Evolutionary conservation across 2,113 vertebrate species (phyloP).

Genomic region (Geococcyx californianus): DNA sequence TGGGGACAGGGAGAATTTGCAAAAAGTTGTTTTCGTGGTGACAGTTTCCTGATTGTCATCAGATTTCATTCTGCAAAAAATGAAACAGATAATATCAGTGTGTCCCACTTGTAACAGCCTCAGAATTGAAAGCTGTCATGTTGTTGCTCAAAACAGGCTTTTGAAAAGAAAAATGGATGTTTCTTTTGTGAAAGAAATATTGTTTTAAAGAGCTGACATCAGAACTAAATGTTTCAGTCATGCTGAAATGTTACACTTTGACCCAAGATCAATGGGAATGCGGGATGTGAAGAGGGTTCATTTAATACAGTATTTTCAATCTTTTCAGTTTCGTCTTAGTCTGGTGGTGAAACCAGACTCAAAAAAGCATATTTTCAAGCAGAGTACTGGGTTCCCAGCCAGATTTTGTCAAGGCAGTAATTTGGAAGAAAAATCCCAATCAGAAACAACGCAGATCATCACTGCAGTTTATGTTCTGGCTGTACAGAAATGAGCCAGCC

Average conservation of each 20-base stretch:
- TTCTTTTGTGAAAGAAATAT: background rate
- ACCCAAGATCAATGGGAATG: background rate
- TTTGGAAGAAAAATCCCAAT: background rate
- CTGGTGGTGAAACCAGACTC: background rate
- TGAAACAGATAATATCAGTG: constrained; percentile 34
- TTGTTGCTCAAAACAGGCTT: constrained; percentile 16
- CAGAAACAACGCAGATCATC: background rate
- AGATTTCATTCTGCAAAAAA: constrained; percentile 3
- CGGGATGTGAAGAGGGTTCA: background rate
- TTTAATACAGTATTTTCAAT: background rate
- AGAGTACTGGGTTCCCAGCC: background rate
- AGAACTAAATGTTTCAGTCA: background rate
- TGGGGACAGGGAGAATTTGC: background rate
- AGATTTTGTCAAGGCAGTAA: background rate
- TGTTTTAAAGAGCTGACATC: constrained; percentile 8
- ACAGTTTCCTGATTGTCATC: constrained; percentile 35
- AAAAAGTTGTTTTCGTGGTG: constrained; percentile 10
- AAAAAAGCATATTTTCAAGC: background rate
- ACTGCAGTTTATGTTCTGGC: background rate
- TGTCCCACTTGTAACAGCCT: background rate
- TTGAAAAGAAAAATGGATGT: constrained; percentile 34
- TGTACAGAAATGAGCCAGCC: background rate
- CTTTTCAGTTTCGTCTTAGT: background rate
- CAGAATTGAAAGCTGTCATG: constrained; percentile 27
- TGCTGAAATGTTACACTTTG: background rate